A percentile compares a stretch with the other conserved stretches of the same genome.
phyloP scores from a whole-genome alignment of 2,113 vertebrate species.

The Herpailurus yagouaroundi region DNA sequence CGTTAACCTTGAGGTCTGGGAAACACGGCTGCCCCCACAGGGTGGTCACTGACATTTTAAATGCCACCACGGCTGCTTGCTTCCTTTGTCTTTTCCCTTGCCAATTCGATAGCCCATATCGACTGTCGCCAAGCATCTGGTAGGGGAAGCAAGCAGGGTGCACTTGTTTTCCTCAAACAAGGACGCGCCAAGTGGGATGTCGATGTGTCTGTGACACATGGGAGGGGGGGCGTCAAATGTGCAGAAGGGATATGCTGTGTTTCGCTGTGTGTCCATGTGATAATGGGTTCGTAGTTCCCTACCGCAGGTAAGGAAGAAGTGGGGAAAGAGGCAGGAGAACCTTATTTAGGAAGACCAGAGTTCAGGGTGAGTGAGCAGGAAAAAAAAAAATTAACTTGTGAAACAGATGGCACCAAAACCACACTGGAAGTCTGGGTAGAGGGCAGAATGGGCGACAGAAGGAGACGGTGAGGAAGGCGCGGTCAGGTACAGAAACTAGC shows the following conservation, averaged over 20 bases:
- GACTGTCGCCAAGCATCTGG: not conserved
- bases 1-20: not conserved
- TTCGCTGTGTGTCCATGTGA: not conserved
- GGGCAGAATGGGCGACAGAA: not conserved
- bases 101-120: not conserved
- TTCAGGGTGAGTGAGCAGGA: not conserved
- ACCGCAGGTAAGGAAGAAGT: not conserved
- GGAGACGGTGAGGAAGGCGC: not conserved
- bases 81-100: not conserved
- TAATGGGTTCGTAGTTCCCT: not conserved
- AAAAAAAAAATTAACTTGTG: not conserved
- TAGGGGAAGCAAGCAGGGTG: not conserved
- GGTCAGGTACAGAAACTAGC: rapidly evolving
- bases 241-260: not conserved
- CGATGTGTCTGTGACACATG: rapidly evolving
- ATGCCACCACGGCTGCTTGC: not conserved
- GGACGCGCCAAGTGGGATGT: not conserved
- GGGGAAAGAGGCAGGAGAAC: not conserved
- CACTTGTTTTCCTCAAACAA: not conserved
- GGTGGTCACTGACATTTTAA: not conserved
- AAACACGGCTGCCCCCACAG: too few relatives aligned
- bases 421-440: not conserved
- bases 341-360: not conserved
- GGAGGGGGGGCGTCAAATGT: not conserved
- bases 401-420: not conserved